phyloP scores from a whole-genome alignment of 2,888 invertebrate genomes.

The Sarcophaga variegata region DNA sequence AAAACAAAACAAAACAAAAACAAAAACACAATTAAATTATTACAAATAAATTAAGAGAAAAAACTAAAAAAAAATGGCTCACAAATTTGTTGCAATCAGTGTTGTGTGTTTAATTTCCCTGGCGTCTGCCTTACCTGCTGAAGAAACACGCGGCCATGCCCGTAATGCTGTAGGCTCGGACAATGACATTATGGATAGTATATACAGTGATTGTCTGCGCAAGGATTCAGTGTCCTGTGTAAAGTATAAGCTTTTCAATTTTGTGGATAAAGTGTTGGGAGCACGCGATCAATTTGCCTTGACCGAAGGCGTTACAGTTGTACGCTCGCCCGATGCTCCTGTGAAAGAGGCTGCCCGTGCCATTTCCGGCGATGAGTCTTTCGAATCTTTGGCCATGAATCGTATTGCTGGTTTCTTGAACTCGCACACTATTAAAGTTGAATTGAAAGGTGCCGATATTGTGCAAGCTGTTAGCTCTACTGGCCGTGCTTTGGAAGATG shows the following conservation, averaged over 20 bases:
- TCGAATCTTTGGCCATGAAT: conserved; percentile 86
- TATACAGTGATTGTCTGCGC: conserved; percentile 89
- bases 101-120: conserved; percentile 84
- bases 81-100: conserved; percentile 82
- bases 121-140: conserved; percentile 87
- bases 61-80: conserved; percentile 79
- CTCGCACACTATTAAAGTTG: conserved; percentile 91
- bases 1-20: conserved; percentile 56
- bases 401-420: conserved; percentile 90
- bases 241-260: conserved; percentile 93
- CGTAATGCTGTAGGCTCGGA: conserved; percentile 84
- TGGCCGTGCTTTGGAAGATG: conserved; percentile 90
- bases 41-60: conserved; percentile 14
- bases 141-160: conserved; percentile 85
- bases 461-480: conserved; percentile 90
- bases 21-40: conserved; percentile 22
- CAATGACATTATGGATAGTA: conserved; percentile 90
- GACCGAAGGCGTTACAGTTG: conserved; percentile 92
- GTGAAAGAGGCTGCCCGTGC: conserved; percentile 87
- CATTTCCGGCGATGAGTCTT: conserved; percentile 85
- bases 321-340: conserved; percentile 87
- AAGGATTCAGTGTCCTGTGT: conserved; percentile 93
- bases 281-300: conserved; percentile 91
- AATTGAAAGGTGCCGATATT: conserved; percentile 92
- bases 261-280: conserved; percentile 92